Evolutionary conservation across 2,113 vertebrate species (phyloP).

Genomic region (Aptenodytes forsteri): DNA sequence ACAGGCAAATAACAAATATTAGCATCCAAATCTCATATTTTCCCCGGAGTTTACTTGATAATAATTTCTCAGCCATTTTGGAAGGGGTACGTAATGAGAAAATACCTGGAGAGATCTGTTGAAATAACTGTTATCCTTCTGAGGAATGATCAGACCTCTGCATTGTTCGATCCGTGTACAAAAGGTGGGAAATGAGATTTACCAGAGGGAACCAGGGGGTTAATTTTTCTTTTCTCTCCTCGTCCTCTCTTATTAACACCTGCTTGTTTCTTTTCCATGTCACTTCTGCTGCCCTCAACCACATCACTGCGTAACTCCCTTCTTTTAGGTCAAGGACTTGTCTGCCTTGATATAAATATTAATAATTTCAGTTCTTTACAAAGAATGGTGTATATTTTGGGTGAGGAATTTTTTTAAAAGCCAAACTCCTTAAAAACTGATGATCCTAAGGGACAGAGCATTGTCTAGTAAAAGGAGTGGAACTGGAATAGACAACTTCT

Average conservation of each 20-base stretch:
- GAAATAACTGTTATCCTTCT: not conserved
- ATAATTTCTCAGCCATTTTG: not conserved
- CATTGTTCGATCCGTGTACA: not conserved
- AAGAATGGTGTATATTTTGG: not conserved
- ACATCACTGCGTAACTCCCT: not conserved
- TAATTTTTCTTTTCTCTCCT: not conserved
- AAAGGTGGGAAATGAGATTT: not conserved
- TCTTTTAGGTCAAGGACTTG: slow-evolving; percentile 36
- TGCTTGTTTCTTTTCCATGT: not conserved
- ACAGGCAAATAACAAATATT: not conserved
- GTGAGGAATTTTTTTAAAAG: not conserved
- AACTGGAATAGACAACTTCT: not conserved
- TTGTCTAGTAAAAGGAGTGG: not conserved
- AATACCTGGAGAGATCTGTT: not conserved
- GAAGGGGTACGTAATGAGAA: not conserved
- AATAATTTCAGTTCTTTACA: not conserved
- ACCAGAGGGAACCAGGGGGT: not conserved
- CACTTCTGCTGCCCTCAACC: not conserved
- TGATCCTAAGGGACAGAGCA: not conserved
- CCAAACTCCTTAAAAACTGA: not conserved
- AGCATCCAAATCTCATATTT: not conserved
- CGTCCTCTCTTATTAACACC: not conserved
- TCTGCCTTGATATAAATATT: slow-evolving; percentile 27
- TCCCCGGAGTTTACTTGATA: not conserved
- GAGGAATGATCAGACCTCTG: not conserved